phyloP scores from a whole-genome alignment of 2,888 invertebrate genomes.

The Melieria omissa region DNA sequence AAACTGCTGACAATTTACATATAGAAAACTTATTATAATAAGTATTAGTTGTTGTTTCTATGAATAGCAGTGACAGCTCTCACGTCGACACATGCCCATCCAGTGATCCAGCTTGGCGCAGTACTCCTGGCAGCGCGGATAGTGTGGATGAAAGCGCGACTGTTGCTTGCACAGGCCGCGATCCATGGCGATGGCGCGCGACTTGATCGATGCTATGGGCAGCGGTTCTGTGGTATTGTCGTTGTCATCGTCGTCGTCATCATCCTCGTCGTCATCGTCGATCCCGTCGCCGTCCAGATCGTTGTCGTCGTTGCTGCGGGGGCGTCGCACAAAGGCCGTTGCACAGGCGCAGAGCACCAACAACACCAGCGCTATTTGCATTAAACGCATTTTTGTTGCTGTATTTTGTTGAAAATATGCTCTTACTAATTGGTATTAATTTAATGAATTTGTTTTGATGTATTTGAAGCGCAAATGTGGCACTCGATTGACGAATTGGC shows the following conservation, averaged over 20 bases:
- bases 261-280: conserved; percentile 15
- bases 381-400: conserved; percentile 31
- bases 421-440: background rate
- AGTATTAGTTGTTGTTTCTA: conserved; percentile 36
- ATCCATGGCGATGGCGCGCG: conserved; percentile 59
- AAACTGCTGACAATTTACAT: too few relatives aligned
- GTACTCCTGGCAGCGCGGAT: conserved; percentile 60
- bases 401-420: too few relatives aligned
- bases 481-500: conserved; percentile 20
- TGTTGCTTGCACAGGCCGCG: conserved; percentile 54
- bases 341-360: conserved; percentile 23
- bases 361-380: conserved; percentile 33
- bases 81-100: conserved; percentile 62
- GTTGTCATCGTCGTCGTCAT: conserved; percentile 22
- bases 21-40: too few relatives aligned
- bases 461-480: conserved; percentile 13
- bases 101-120: conserved; percentile 60
- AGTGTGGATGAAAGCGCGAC: conserved; percentile 60
- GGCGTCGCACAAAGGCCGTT: conserved; percentile 26
- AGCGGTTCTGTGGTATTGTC: conserved; percentile 35
- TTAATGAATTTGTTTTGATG: conserved; percentile 2
- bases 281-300: conserved; percentile 11
- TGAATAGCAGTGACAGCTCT: conserved; percentile 61
- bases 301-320: conserved; percentile 8
- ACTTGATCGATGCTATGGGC: conserved; percentile 56